Percentiles rank a stretch among this genome's conserved stretches.
These are phyloP conservation scores for Microplitis manilae DNA, from an alignment of 2,888 invertebrate species.

Conservation along the genomic window DNA sequence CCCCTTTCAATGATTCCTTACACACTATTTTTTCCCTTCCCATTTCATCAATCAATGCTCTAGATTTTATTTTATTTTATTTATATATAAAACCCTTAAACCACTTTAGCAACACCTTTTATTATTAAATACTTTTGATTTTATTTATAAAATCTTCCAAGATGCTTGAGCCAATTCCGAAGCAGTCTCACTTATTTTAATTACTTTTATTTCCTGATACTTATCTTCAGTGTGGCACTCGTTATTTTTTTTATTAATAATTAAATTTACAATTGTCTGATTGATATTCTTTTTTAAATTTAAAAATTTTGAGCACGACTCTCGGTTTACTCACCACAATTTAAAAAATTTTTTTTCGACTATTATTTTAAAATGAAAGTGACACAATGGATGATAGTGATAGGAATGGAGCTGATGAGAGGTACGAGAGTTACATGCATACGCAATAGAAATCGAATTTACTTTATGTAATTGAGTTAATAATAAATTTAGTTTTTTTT, in stretches of 20 bases:
- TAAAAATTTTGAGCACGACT: slow-evolving; percentile 38
- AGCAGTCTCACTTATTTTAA: slow-evolving; percentile 30
- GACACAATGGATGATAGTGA: slow-evolving; percentile 22
- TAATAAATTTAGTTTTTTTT: background rate
- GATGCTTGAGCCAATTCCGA: slow-evolving; percentile 38
- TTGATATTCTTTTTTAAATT: slow-evolving; percentile 22
- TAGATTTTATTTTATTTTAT: slow-evolving; percentile 50
- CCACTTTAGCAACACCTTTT: slow-evolving; percentile 29
- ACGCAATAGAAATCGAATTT: slow-evolving; percentile 66
- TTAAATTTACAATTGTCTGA: slow-evolving; percentile 25
- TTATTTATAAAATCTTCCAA: slow-evolving; percentile 39
- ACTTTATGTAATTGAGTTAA: background rate
- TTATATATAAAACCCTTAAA: slow-evolving; percentile 31
- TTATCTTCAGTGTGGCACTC: slow-evolving; percentile 26
- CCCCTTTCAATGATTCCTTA: slow-evolving; percentile 69
- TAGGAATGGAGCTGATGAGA: slow-evolving; percentile 60
- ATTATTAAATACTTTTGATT: slow-evolving; percentile 21
- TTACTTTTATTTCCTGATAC: slow-evolving; percentile 30
- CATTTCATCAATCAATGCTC: slow-evolving; percentile 44
- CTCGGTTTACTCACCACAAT: slow-evolving; percentile 31
- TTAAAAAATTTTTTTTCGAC: slow-evolving; percentile 16
- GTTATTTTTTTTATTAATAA: slow-evolving; percentile 30
- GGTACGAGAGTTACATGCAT: slow-evolving; percentile 72
- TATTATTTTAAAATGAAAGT: slow-evolving; percentile 30
- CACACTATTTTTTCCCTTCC: slow-evolving; percentile 61